These are phyloP conservation scores for Tachina lurida DNA, from an alignment of 2,888 invertebrate genomes.

Conservation along the genomic window DNA sequence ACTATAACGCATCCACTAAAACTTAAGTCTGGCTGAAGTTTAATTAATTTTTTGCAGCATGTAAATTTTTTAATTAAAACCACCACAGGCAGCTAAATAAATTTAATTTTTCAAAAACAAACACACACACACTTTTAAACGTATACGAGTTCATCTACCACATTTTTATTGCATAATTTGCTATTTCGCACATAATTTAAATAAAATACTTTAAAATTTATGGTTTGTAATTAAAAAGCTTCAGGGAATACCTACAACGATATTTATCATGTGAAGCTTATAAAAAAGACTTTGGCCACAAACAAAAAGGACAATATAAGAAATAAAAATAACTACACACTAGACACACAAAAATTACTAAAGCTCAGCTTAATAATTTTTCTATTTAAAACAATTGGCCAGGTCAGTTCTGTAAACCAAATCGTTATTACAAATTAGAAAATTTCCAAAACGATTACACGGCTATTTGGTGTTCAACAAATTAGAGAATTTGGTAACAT, in stretches of 20 bases:
- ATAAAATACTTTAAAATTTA: conserved; percentile 68
- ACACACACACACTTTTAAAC: background rate
- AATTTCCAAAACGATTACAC: no score
- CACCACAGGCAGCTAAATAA: background rate
- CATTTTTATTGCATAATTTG: conserved; percentile 63
- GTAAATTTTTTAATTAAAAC: background rate
- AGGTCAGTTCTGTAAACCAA: no score
- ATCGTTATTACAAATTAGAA: no score
- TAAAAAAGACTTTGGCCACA: conserved; percentile 53
- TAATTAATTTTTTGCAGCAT: conserved; percentile 1
- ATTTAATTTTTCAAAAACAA: background rate
- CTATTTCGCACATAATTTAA: conserved; percentile 72
- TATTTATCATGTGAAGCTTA: conserved; percentile 53
- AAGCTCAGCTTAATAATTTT: no score
- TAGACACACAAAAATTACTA: background rate
- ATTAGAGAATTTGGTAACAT: no score
- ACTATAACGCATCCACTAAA: no score
- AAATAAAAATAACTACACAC: no score
- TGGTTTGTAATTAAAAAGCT: conserved; percentile 60
- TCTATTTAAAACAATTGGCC: no score
- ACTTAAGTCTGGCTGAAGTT: background rate
- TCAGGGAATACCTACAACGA: conserved; percentile 36
- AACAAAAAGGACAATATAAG: conserved; percentile 1
- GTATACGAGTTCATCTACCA: background rate
- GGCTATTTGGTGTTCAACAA: no score